Conservation (phyloP, 2,113 vertebrate genomes). For the Nothoprocta pentlandii region DNA sequence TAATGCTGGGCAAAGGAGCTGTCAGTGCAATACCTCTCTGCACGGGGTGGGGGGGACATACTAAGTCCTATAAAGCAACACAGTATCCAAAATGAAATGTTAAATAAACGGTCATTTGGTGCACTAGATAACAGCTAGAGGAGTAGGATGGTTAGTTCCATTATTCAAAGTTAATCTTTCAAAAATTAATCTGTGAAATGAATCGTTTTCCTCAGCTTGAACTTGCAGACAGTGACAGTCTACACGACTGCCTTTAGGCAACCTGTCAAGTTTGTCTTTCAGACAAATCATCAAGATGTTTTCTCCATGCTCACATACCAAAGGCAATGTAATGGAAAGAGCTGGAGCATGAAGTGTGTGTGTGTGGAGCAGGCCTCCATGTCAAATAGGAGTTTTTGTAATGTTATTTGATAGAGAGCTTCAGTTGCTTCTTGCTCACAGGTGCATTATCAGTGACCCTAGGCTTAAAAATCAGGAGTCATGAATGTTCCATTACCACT, state of each 20-base stretch:
- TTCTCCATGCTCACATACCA: neutral
- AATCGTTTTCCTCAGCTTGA: neutral
- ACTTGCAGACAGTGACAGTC: neutral
- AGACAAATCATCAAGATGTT: neutral
- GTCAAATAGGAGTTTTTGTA: neutral
- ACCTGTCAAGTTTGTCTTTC: neutral
- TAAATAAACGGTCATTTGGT: neutral
- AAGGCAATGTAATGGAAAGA: neutral
- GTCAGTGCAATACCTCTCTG: neutral
- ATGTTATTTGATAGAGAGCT: neutral
- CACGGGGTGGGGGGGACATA: neutral
- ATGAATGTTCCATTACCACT: accelerated
- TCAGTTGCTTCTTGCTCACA: neutral
- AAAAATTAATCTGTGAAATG: neutral
- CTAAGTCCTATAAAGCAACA: neutral
- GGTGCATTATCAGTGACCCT: neutral
- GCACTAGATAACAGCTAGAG: neutral
- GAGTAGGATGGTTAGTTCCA: neutral
- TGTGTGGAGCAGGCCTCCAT: neutral
- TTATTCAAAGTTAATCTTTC: neutral
- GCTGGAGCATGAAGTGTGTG: neutral
- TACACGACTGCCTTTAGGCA: neutral
- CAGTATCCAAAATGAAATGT: neutral
- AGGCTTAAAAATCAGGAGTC: neutral
- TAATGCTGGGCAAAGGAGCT: neutral